phyloP scores from a whole-genome alignment of 1,140 invertebrate genomes.

The Aphelenchoides besseyi region DNA sequence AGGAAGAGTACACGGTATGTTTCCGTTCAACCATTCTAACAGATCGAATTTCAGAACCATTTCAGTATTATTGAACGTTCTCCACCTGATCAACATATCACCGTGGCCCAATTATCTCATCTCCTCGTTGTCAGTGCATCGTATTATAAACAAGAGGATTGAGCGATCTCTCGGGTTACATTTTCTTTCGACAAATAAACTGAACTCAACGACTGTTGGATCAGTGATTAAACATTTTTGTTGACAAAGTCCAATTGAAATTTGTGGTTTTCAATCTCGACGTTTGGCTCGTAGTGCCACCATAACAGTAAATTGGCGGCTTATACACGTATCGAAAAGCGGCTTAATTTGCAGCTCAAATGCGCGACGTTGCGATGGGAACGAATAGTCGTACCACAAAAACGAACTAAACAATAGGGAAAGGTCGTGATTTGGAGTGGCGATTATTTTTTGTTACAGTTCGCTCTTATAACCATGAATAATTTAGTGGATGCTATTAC shows the following conservation, averaged over 20 bases:
- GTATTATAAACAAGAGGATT: not conserved
- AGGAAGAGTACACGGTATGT: conserved; percentile 6
- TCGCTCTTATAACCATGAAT: too few species aligned
- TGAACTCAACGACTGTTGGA: not conserved
- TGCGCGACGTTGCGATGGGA: not conserved
- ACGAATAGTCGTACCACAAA: too few species aligned
- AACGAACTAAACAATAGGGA: too few species aligned
- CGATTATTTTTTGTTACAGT: too few species aligned
- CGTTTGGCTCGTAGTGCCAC: too few species aligned
- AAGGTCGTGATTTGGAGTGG: too few species aligned
- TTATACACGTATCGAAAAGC: not conserved
- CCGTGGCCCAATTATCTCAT: not conserved
- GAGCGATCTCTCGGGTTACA: not conserved
- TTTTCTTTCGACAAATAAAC: not conserved
- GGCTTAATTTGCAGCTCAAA: not conserved
- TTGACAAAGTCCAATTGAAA: not conserved
- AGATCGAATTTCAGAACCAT: not conserved
- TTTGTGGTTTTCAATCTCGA: not conserved
- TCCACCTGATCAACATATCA: conserved; percentile 8
- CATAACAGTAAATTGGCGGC: not conserved
- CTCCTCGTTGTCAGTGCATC: not conserved
- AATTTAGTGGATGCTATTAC: too few species aligned
- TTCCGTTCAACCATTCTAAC: not conserved
- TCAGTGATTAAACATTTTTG: not conserved
- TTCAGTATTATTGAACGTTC: conserved; percentile 1